Conservation (phyloP, 2,113 vertebrate species). For the Ancistrus triradiatus region DNA sequence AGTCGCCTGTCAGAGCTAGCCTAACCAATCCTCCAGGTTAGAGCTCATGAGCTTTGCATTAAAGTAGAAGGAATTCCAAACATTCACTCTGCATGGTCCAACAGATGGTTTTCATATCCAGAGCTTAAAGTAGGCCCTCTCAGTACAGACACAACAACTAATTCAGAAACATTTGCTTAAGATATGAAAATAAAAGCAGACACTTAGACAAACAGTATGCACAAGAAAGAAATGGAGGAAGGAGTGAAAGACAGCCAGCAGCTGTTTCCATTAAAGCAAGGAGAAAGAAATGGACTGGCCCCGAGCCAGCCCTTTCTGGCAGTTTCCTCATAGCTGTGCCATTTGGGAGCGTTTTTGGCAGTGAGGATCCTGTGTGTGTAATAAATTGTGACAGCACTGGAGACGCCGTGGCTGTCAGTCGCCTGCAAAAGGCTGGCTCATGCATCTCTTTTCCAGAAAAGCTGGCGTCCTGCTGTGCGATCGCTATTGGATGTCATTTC, state of each 20-base stretch:
- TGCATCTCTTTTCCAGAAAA: slow-evolving; percentile 53
- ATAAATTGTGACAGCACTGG: slow-evolving; percentile 67
- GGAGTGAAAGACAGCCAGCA: slow-evolving; percentile 33
- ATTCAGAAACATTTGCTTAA: slow-evolving; percentile 38
- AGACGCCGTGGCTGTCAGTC: slow-evolving; percentile 58
- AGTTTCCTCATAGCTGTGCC: slow-evolving; percentile 32
- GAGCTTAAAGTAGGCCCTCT: slow-evolving; percentile 19
- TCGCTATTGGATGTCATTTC: slow-evolving; percentile 50
- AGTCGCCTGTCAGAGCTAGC: neutral
- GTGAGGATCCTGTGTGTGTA: slow-evolving; percentile 52
- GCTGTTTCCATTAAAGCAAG: slow-evolving; percentile 47
- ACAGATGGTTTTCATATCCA: slow-evolving; percentile 26
- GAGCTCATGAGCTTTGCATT: neutral
- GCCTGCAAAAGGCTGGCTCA: slow-evolving; percentile 48
- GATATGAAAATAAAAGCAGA: slow-evolving; percentile 38
- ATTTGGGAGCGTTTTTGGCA: slow-evolving; percentile 57
- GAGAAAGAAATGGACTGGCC: slow-evolving; percentile 37
- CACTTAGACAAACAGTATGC: slow-evolving; percentile 28
- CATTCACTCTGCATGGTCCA: slow-evolving; percentile 3
- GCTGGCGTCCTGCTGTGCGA: slow-evolving; percentile 58
- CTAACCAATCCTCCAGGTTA: neutral
- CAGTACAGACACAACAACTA: slow-evolving; percentile 23
- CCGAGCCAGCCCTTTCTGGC: slow-evolving; percentile 37
- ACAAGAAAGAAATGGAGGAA: slow-evolving; percentile 2
- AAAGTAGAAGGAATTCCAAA: slow-evolving; percentile 5